Evolutionary conservation across 2,113 vertebrate genomes (phyloP), one percentile per base, ranked within the genome.

Genomic region (Gallinago undulata): DNA sequence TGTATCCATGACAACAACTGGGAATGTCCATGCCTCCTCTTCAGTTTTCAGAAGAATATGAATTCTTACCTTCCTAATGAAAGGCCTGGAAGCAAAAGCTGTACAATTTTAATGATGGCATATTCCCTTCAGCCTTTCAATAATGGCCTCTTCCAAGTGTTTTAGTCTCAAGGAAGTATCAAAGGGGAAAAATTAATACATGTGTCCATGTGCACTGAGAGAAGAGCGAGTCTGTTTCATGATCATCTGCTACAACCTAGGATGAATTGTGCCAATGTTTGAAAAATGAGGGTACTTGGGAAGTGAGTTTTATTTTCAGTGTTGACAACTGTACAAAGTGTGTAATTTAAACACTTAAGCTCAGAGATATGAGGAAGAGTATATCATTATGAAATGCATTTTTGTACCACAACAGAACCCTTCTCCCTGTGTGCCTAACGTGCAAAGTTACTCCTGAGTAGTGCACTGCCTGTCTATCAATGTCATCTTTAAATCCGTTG

Each of bases 1-100:
- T 82, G 95, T 97, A 91, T 92, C 97, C 97, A 97, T 97, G 97
- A 97, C 95, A 91, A 97, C 97, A 95, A 51, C 87, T 82, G 86
- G 93, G 77, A 96, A 95, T 88, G 77, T 90, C 86, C 60, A 48
- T 92, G 59, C 60, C 21, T 93, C 45, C 91, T 87, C 60, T 91
- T 93, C 53, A 91, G 41, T 84, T 90, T 86, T 67, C 77, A 88
- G 76, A 95, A 95, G 84, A 89, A 50, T 75, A 51, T 74, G 37
- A 81, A 75, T 90, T 89, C 73, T 94, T 96, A 95, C 86, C 84
- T 93, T 96, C 22, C 30, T 84, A 80, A 64, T 84, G 76, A 87
- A 90, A 84, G 39, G 21, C 50, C 68, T 68, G 72, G 67, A 90
- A 94, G 43, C n/a, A 89, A 90, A 93, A 73, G 33, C 70, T 68